A percentile compares a stretch with the other conserved stretches of the same genome.
phyloP scores from a whole-genome alignment of 2,113 vertebrate species.

The Neolamprologus variostigma region DNA sequence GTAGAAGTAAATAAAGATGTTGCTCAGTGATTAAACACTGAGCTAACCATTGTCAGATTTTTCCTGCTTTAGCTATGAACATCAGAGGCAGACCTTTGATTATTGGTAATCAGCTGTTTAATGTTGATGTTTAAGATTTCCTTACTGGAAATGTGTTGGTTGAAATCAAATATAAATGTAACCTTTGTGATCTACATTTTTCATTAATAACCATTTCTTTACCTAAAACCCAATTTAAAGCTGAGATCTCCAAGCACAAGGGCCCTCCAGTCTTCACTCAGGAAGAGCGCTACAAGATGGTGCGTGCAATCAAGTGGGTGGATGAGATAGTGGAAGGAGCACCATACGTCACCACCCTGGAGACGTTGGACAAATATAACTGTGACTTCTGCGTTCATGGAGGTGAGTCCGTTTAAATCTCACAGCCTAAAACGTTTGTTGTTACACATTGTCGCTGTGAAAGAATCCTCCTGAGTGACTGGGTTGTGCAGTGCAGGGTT shows the following conservation, averaged over 20 bases:
- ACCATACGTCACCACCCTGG: slow-evolving; percentile 92
- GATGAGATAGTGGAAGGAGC: slow-evolving; percentile 93
- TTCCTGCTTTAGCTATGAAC: neutral
- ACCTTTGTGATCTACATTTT: neutral
- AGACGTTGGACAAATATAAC: slow-evolving; percentile 89
- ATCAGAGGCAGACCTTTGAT: neutral
- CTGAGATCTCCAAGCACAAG: slow-evolving; percentile 94
- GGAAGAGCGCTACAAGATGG: slow-evolving; percentile 95
- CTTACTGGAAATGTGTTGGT: neutral
- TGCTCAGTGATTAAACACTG: neutral
- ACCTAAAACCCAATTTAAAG: slow-evolving; percentile 45
- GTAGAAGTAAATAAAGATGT: neutral
- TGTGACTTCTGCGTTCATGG: slow-evolving; percentile 97
- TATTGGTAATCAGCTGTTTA: neutral
- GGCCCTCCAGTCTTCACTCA: slow-evolving; percentile 96
- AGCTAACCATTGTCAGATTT: neutral
- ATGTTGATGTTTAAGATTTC: neutral
- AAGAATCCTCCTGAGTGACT: neutral
- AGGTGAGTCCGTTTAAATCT: slow-evolving; percentile 65
- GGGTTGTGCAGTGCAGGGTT: neutral
- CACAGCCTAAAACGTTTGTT: neutral
- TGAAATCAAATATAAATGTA: neutral
- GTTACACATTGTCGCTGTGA: neutral
- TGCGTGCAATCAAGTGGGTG: slow-evolving; percentile 97
- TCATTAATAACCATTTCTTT: neutral